Percentiles rank a stretch among this genome's conserved stretches.
Evolutionary conservation across 2,113 vertebrate genomes (phyloP).

Genomic region (Lucifuga dentata): DNA sequence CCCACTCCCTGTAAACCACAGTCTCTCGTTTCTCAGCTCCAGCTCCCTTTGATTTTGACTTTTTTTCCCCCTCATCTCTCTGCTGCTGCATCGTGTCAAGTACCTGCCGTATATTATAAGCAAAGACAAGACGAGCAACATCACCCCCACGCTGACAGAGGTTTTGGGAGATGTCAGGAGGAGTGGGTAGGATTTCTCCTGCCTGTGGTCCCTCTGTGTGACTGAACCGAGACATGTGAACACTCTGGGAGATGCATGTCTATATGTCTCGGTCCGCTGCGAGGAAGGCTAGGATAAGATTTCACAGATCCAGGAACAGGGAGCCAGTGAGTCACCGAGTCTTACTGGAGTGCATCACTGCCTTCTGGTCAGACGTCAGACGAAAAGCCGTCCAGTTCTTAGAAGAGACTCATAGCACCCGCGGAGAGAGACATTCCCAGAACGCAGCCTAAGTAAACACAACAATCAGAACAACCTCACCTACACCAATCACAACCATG

Average conservation of each 20-base stretch:
- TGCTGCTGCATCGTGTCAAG: neutral
- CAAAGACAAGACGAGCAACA: too few relatives aligned
- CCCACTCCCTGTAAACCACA: neutral
- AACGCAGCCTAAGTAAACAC: conserved; percentile 53
- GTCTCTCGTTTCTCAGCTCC: neutral
- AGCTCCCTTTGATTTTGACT: too few relatives aligned
- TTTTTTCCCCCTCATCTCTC: neutral
- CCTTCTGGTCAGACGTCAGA: conserved; percentile 68
- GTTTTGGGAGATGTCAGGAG: conserved; percentile 5
- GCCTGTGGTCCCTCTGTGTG: conserved; percentile 20
- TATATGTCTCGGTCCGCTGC: too few relatives aligned
- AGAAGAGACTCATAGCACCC: conserved; percentile 32
- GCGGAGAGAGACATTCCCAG: conserved; percentile 50
- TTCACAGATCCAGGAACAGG: conserved; percentile 66
- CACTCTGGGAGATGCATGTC: conserved; percentile 36
- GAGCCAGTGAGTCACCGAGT: conserved; percentile 64
- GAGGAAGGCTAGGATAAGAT: conserved; percentile 50
- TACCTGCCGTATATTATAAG: conserved; percentile 2
- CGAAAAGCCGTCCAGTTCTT: conserved; percentile 48
- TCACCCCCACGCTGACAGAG: neutral
- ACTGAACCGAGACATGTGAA: conserved; percentile 27
- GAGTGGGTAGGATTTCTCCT: conserved; percentile 39
- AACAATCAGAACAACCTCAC: conserved; percentile 46
- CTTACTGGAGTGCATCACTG: conserved; percentile 62
- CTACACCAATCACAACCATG: conserved; percentile 47